phyloP scores from a whole-genome alignment of 64 coral and sea anemone species.

The Cladopsammia gracilis region DNA sequence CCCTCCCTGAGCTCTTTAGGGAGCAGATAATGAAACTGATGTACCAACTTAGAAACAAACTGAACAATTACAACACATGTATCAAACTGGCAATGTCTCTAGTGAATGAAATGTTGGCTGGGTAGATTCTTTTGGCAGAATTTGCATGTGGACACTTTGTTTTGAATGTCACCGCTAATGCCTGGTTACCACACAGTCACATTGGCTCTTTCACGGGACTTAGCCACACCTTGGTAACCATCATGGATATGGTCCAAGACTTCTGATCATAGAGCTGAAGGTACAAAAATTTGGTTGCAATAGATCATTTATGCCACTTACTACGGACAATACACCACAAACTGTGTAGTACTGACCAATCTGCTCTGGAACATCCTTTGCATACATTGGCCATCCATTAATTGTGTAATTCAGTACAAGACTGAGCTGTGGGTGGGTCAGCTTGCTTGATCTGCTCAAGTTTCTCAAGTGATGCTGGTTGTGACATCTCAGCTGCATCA shows the following conservation, averaged over 20 bases:
- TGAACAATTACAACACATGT: no score
- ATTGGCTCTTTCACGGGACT: neutral
- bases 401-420: neutral
- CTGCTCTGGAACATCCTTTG: neutral
- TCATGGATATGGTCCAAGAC: conserved; percentile 41
- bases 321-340: conserved; percentile 20
- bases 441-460: neutral
- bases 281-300: neutral
- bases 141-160: conserved; percentile 29
- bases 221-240: conserved; percentile 29
- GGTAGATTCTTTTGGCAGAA: neutral
- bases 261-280: neutral
- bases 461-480: conserved; percentile 6
- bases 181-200: conserved; percentile 9
- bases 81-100: no score
- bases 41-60: no score
- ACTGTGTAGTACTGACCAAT: neutral
- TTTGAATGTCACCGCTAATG: conserved; percentile 10
- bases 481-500: neutral
- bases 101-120: no score
- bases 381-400: conserved; percentile 39
- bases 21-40: no score
- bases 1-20: no score
- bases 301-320: conserved; percentile 33
- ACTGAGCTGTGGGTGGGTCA: neutral